These are phyloP conservation scores for Archivesica marissinica DNA, from an alignment of 1,140 invertebrate genomes.

Conservation along the genomic window DNA sequence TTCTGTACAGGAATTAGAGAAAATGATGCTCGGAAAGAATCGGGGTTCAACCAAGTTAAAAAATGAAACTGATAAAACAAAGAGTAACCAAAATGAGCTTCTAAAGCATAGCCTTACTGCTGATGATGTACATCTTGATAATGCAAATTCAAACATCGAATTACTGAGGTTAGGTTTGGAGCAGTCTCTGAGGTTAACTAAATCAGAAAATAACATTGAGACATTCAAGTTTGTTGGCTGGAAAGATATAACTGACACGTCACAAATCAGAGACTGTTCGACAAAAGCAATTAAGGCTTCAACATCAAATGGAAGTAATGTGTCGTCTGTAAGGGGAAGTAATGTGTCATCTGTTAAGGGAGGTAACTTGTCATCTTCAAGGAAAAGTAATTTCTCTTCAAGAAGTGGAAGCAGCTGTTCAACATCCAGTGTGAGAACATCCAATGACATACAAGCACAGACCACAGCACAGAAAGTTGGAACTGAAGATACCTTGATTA, in stretches of 20 bases:
- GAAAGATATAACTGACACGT: too few relatives aligned
- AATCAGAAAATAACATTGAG: not conserved
- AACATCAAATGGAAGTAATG: too few relatives aligned
- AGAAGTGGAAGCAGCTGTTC: not conserved
- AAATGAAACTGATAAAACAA: too few relatives aligned
- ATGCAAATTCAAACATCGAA: not conserved
- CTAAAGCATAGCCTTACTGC: not conserved
- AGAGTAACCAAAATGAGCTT: too few relatives aligned
- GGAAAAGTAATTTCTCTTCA: not conserved
- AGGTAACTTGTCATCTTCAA: not conserved
- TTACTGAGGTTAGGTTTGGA: not conserved
- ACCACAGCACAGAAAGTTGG: not conserved
- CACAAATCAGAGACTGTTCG: too few relatives aligned
- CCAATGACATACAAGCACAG: not conserved
- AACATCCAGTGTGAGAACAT: not conserved
- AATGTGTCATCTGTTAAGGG: too few relatives aligned
- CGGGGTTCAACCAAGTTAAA: too few relatives aligned
- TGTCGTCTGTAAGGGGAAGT: too few relatives aligned
- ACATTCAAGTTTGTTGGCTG: too few relatives aligned
- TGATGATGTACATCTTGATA: not conserved
- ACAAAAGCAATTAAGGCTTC: too few relatives aligned
- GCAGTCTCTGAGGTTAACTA: not conserved
- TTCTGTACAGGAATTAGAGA: too few relatives aligned
- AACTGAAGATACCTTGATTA: not conserved
- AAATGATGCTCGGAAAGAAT: too few relatives aligned